Base-by-base conservation (phyloP, 1,140 invertebrate species). In the Nasonia vitripennis region DNA sequence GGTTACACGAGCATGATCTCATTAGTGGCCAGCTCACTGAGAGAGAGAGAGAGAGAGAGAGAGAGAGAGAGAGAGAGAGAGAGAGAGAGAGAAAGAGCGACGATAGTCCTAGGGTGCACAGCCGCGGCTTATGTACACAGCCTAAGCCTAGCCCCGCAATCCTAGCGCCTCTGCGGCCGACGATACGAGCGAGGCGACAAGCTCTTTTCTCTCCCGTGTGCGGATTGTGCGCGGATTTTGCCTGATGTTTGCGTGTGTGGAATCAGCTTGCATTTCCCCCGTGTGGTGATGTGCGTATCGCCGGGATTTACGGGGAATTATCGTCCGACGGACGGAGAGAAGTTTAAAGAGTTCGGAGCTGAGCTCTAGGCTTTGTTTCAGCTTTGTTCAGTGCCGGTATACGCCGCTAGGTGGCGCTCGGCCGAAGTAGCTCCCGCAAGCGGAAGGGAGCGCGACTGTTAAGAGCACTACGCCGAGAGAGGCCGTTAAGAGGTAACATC, bases 1-100 rank as follows among this genome's bases (percentile, higher is more conserved):
- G 83, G 91, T 86, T 87, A 70, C 91, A 92, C 86, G 88, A 91
- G 90, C 90, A 88, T 93, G 89, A 93, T 93, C 89, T 92, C 89
- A 90, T 93, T 93, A 92, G 90, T 70, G 34, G 68, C 81, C 88
- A 88, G 81, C 86, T 90, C 86, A 4, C 34, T 37, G 45, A 51
- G 14, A 62, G 55, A 62, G 12, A 62, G 2, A 5, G 14, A 20
- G 17, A 27, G 27, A 27, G 27, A 27, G 27, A 27, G 27, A 27
- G 27, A 27, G 27, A 27, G 14, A 62, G 11, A 51, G 3, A 62
- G 55, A 62, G 12, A 62, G 0, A 5, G 14, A 20, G 17, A 27
- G 27, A 27, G 14, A 62, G 11, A 51, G 3, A 62, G 55, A 62
- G 12, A 62, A 0, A 5, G 14, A 20, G 17, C 17, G 17, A 20